Evolutionary conservation across 64 coral and sea anemone species (phyloP).

Genomic region (Stylophora pistillata): DNA sequence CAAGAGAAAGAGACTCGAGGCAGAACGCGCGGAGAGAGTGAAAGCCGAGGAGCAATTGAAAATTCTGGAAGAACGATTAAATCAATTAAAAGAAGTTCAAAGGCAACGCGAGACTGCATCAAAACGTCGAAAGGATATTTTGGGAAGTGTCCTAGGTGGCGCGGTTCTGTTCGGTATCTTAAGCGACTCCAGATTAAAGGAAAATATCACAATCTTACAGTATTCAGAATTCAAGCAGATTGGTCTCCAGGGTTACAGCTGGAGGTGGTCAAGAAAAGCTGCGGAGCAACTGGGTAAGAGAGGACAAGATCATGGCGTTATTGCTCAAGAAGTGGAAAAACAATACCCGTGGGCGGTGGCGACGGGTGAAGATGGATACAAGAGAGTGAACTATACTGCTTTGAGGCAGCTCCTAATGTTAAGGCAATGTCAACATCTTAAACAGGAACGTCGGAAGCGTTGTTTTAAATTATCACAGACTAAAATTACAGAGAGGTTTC

Average conservation of each 20-base stretch:
- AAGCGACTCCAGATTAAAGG: slow-evolving; percentile 33
- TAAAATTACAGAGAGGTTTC: too few relatives aligned
- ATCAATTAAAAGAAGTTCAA: not conserved
- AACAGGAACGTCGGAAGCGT: too few relatives aligned
- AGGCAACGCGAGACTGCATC: not conserved
- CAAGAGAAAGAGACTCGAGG: slow-evolving; percentile 5
- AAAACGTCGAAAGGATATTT: slow-evolving; percentile 27
- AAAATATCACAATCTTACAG: slow-evolving; percentile 44
- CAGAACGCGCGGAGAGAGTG: slow-evolving; percentile 14
- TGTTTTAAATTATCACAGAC: too few relatives aligned
- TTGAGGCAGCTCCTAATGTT: not conserved
- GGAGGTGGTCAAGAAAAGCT: slow-evolving; percentile 27
- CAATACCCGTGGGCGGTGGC: slow-evolving; percentile 15
- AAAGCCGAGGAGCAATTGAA: not conserved
- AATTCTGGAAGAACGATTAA: slow-evolving; percentile 21
- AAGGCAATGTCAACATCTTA: not conserved
- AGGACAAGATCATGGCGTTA: slow-evolving; percentile 17
- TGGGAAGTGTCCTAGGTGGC: not conserved
- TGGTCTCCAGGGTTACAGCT: slow-evolving; percentile 29
- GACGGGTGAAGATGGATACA: slow-evolving; percentile 18
- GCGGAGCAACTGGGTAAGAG: slow-evolving; percentile 17
- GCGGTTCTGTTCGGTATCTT: not conserved
- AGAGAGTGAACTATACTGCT: slow-evolving; percentile 24
- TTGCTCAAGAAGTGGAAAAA: slow-evolving; percentile 48
- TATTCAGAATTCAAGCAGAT: slow-evolving; percentile 32